These are phyloP conservation scores for Amblyornis subalaris DNA, from an alignment of 2,113 vertebrate species.

Conservation along the genomic window DNA sequence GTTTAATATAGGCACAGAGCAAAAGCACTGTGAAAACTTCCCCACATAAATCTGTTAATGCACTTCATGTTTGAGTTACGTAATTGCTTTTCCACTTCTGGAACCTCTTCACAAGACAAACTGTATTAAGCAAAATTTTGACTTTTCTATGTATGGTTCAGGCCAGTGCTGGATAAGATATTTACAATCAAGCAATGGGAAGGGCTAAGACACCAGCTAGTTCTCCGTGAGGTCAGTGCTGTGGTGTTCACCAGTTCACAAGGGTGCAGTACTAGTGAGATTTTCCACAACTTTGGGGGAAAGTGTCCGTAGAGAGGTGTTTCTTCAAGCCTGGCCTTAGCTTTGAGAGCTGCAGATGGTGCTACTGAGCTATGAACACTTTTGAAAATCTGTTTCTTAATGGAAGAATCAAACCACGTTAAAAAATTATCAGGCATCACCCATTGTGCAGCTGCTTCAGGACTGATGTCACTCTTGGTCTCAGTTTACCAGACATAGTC, in stretches of 20 bases:
- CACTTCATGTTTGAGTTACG: neutral
- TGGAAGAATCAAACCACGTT: neutral
- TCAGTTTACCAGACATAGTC: neutral
- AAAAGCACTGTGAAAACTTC: slow-evolving; percentile 2
- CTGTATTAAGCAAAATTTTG: neutral
- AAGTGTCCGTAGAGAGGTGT: neutral
- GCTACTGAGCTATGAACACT: slow-evolving; percentile 31
- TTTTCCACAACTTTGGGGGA: neutral
- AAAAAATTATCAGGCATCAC: neutral
- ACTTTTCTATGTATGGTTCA: neutral
- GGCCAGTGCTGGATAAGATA: neutral
- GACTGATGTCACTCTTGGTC: neutral
- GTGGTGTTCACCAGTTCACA: neutral
- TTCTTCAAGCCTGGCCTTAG: neutral
- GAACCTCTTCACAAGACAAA: neutral
- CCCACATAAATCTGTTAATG: neutral
- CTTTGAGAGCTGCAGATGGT: slow-evolving; percentile 29
- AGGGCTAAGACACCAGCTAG: neutral
- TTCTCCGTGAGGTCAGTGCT: neutral
- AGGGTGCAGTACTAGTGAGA: neutral
- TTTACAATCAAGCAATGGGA: neutral
- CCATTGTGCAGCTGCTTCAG: neutral
- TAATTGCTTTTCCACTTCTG: neutral
- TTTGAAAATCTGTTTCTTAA: neutral
- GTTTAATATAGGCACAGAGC: slow-evolving; percentile 19